Evolutionary conservation across 2,113 vertebrate genomes (phyloP), one percentile per base, ranked within the genome.

Genomic region (Lucifuga dentata): DNA sequence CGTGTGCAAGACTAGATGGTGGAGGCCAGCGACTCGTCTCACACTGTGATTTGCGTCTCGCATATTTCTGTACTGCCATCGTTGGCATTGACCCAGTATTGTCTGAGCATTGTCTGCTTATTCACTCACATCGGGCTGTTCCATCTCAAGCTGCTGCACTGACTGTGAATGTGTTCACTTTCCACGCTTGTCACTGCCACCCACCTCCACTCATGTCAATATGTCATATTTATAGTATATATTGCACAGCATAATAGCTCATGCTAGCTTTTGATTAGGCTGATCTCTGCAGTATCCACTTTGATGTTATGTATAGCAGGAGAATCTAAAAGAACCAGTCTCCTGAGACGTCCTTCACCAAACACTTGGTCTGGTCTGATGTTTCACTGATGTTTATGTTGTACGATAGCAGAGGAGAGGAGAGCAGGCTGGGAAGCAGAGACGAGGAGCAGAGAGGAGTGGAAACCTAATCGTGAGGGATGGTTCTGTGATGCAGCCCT

Each of bases 391-490:
- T 73, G 75, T 83, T 73, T 79, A 24, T 73, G 78, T 70, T 70
- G 49, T 55, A 51, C 53, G 66, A 66, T 72, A 56, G 50, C 60
- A 56, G 26, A 53, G 53, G 48, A 23, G 66, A 70, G 41, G 23
- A 49, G 17, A 58, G 23, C 13, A 45, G 59, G 49, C 39, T 39
- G 35, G 51, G 20, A 69, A 60, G 1, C 17, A 45, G 57, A 74
- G 49, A n/a, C 7, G 46, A 44, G 48, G 38, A 66, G 45, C 67
- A 19, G 21, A 46, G 66, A 68, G 39, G 51, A 69, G 67, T 36
- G 58, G 59, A 70, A 71, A 83, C 76, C 66, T 90, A 90, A 92
- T 92, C 73, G 86, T 68, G 68, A 89, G 53, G 84, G 80, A 90
- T 89, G 73, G 75, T 53, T 81, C 19, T 3, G 52, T 62, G 76